Conservation (phyloP, 2,113 vertebrate genomes). For the Ploceus nigricollis region DNA sequence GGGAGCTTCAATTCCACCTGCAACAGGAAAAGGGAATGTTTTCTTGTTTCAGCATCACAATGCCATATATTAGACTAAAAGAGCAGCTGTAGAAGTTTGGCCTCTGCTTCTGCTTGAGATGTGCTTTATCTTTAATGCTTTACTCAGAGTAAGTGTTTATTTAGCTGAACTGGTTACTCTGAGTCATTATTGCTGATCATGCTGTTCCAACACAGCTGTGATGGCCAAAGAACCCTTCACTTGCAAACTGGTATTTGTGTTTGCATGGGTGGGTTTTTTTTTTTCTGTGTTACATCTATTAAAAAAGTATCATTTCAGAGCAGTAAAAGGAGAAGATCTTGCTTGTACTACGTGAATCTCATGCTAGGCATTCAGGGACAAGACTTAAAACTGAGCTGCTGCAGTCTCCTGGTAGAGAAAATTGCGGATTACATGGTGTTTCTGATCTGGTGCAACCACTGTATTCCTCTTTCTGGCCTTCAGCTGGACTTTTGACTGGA, state of each 20-base stretch:
- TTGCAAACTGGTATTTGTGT: neutral
- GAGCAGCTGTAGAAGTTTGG: neutral
- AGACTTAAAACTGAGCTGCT: neutral
- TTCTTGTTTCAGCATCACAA: neutral
- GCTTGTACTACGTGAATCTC: neutral
- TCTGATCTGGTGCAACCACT: neutral
- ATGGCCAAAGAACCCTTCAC: neutral
- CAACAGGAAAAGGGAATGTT: neutral
- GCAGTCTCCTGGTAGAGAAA: neutral
- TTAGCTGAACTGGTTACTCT: neutral
- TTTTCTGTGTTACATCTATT: neutral
- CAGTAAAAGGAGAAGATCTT: neutral
- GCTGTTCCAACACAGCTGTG: neutral
- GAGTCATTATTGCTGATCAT: neutral
- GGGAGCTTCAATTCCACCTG: neutral
- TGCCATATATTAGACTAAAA: neutral
- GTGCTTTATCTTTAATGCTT: neutral
- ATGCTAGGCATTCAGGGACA: neutral
- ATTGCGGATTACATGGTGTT: neutral
- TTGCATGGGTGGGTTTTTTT: neutral
- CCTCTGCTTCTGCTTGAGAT: neutral
- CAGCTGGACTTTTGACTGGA: neutral
- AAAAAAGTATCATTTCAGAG: neutral
- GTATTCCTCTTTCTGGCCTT: neutral
- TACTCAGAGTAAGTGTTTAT: neutral